Evolutionary conservation across 2,797 vertebrate genomes (phyloP).

Genomic region (Antennarius maculatus): DNA sequence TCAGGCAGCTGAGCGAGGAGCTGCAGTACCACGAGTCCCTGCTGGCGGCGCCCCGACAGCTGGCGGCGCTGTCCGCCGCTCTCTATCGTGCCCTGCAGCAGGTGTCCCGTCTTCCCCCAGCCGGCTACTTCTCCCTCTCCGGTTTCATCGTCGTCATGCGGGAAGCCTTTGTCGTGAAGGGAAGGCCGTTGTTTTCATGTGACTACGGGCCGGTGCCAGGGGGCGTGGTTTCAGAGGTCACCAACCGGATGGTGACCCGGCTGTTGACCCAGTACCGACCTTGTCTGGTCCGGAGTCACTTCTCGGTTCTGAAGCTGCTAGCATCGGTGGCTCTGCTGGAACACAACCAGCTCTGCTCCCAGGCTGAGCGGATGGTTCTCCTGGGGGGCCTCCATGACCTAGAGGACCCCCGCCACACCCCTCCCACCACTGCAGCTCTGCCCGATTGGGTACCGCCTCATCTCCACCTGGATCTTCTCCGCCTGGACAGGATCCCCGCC

Average conservation of each 20-base stretch:
- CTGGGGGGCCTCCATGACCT: conserved; percentile 78
- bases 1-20: conserved; percentile 49
- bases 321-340: conserved; percentile 76
- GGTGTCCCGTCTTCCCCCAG: conserved; percentile 77
- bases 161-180: conserved; percentile 55
- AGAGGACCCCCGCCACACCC: neutral
- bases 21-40: conserved; percentile 50
- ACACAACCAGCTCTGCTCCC: conserved; percentile 64
- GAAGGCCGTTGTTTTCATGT: conserved; percentile 17
- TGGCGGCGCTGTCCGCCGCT: conserved; percentile 67
- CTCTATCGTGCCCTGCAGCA: conserved; percentile 80
- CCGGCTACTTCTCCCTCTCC: conserved; percentile 78
- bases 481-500: conserved; percentile 78
- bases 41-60: conserved; percentile 53
- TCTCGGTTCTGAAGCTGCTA: conserved; percentile 77
- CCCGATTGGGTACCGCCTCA: conserved; percentile 79
- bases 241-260: conserved; percentile 67
- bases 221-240: conserved; percentile 67
- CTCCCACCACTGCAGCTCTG: conserved; percentile 23
- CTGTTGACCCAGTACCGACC: conserved; percentile 78
- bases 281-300: conserved; percentile 73
- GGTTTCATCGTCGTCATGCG: conserved; percentile 68
- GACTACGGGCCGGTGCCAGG: conserved; percentile 29
- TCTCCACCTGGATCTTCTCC: conserved; percentile 71
- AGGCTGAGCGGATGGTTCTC: conserved; percentile 79